Evolutionary conservation across 2,113 vertebrate genomes (phyloP), one percentile per base, ranked within the genome.

Genomic region (Motacilla alba): DNA sequence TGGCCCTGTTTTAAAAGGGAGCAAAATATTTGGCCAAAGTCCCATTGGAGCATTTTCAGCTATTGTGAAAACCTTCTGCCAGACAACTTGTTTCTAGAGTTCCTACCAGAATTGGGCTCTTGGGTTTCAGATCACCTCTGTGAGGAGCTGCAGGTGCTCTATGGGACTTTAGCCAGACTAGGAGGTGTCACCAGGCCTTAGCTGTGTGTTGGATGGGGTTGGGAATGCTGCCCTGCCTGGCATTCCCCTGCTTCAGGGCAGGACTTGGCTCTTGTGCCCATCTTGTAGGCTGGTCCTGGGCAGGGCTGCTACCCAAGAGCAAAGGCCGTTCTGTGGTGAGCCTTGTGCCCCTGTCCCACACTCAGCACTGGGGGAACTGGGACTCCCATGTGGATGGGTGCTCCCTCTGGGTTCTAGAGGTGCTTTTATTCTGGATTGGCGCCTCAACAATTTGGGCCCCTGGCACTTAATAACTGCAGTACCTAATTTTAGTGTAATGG

Each of bases 21-120:
- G 67, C 68, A 78, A 44, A 88, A 91, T 88, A 81, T 83, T 94
- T 96, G 90, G 72, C 90, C 60, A 22, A 68, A 93, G 88, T 87
- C 88, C 64, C 55, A 31, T 2, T 87, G 79, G 75, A 80, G 24
- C 16, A 9, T 67, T 89, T 96, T 93, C 76, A 81, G 53, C 78
- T 93, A 33, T 52, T 70, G 68, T 64, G 77, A 21, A 88, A 93
- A 39, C 52, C 30, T 69, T 90, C 70, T 87, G 37, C 35, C 63
- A 56, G 27, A 37, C 30, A 43, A 19, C 52, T 89, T 33, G 19
- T 44, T 86, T 80, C 56, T 77, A 6, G 44, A 50, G 49, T 44
- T 90, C 63, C 67, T 83, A 28, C 41, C 18, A 23, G 43, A 74
- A 46, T 10, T 2, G 0, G 24, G 33, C 52, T 52, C 37, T 27